Base-by-base conservation (phyloP, 2,797 vertebrate genomes). In the Lindbergichthys nudifrons region DNA sequence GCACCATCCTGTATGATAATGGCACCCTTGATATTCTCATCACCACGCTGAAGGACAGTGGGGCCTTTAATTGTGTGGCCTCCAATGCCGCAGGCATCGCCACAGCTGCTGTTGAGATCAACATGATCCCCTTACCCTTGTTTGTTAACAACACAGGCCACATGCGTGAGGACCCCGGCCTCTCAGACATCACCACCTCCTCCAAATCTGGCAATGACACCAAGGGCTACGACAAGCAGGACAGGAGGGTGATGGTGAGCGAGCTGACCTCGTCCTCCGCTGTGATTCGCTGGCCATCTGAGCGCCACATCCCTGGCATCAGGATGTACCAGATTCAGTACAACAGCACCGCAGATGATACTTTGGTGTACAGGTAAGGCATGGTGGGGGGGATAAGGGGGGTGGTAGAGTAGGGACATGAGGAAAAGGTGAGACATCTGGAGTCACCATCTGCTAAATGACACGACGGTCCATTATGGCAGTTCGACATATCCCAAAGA, bases 301-400 rank as follows among this genome's bases (percentile, higher is more conserved):
- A 97, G 80, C 95, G 97, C 54, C 96, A 97, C 0, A 96, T 97
- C 43, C 97, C 97, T 0, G 97, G 96, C 30, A 96, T 98, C 79
- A 93, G 97, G 69, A 97, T 98, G 96, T 98, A 98, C 91, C 97
- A 99, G 93, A 96, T 99, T 74, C 97, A 98, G 89, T 99, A 99
- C 86, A 99, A 99, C 95, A 98, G 97, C 94, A 96, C 96, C 0
- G 91, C 92, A 0, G 97, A 99, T 36, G 97, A 98, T 70, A 96
- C 96, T 7, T 90, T 98, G 30, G 96, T 98, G 61, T 98, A 99
- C 95, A 98, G 97, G 97, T 98, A 91, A 93, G 92, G 13, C 32
- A 11, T 12, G 69, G 61, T 18, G 73, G 47, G 7, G 36, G 41
- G 69, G 60, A 14, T 58, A 23, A 56, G 43, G 47, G 57, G 65